Conservation (phyloP, 2,113 vertebrate species). For the Tachycineta bicolor region DNA sequence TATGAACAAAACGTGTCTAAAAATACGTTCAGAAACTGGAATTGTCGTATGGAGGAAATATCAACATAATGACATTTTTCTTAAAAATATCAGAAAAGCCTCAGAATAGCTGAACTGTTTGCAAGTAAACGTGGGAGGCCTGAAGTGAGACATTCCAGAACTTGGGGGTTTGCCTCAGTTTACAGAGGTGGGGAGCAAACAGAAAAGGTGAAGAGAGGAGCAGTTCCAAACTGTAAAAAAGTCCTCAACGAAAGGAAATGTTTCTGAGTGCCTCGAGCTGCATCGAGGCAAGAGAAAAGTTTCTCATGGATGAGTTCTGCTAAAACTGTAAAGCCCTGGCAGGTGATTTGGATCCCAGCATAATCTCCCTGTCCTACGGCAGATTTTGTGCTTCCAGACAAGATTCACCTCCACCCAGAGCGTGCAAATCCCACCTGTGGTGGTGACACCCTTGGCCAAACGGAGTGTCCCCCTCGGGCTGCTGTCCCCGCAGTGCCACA, state of each 20-base stretch:
- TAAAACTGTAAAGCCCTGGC: not conserved
- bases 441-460: not conserved
- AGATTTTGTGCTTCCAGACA: not conserved
- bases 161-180: not conserved
- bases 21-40: not conserved
- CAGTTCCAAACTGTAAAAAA: not conserved
- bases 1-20: not conserved
- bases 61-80: not conserved
- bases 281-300: not conserved
- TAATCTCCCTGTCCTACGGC: not conserved
- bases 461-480: not conserved
- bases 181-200: not conserved
- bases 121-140: not conserved
- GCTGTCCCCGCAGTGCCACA: not conserved
- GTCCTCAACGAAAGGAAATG: not conserved
- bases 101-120: not conserved
- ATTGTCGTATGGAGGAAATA: slow-evolving; percentile 7
- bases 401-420: not conserved
- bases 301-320: not conserved
- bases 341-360: not conserved
- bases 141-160: not conserved
- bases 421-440: fast-evolving
- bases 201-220: not conserved
- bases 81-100: slow-evolving; percentile 11
- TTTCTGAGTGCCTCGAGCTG: not conserved